Conservation (phyloP, 2,888 invertebrate species). For the Eupithecia inturbata region DNA sequence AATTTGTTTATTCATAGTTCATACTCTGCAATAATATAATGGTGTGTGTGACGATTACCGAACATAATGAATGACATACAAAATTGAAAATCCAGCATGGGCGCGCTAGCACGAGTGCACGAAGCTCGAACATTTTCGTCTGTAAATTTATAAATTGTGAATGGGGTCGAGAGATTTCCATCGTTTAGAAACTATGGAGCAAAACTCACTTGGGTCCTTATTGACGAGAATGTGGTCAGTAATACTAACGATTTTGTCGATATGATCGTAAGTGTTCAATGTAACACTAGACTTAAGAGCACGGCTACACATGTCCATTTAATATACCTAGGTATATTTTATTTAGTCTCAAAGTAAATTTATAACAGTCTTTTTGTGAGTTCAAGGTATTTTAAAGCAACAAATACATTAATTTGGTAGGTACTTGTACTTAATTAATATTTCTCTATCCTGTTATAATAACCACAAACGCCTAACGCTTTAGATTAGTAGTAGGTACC, state of each 20-base stretch:
- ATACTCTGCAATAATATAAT: constrained; percentile 70
- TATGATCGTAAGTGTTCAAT: constrained; percentile 60
- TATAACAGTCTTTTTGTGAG: too few species aligned
- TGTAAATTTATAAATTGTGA: constrained; percentile 41
- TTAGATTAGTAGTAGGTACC: too few species aligned
- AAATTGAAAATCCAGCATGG: constrained; percentile 63
- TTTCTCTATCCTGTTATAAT: too few species aligned
- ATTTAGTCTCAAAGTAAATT: too few species aligned
- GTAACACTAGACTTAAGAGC: constrained; percentile 57
- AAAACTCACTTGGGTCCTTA: constrained; percentile 62
- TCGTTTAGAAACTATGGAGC: not conserved
- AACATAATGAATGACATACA: constrained; percentile 67
- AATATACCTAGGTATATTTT: too few species aligned
- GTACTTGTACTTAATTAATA: too few species aligned
- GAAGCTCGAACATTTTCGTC: constrained; percentile 57
- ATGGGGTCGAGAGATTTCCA: not conserved
- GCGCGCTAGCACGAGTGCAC: constrained; percentile 56
- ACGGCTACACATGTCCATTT: constrained; percentile 60
- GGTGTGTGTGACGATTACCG: constrained; percentile 70
- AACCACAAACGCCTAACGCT: too few species aligned
- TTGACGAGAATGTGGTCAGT: constrained; percentile 65
- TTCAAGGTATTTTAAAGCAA: too few species aligned
- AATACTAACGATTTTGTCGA: constrained; percentile 57
- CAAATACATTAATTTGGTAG: too few species aligned
- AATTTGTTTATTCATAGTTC: constrained; percentile 31